A percentile compares a stretch with the other conserved stretches of the same genome.
phyloP scores from a whole-genome alignment of 2,797 vertebrate species.

The Enteromius anoplus region DNA sequence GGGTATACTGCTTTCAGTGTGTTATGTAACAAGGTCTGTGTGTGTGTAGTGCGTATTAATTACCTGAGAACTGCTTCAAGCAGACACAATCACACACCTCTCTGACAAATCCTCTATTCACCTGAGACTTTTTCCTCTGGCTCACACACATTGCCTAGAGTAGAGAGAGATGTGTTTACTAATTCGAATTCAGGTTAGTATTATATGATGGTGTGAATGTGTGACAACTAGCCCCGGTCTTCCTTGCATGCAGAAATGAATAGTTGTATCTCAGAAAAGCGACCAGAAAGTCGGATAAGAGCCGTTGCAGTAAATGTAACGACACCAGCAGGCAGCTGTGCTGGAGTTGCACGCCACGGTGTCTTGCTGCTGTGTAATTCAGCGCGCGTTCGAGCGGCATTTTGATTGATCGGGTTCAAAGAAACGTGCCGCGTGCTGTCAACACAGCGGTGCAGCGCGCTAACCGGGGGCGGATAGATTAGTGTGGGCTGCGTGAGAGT shows the following conservation, averaged over 20 bases:
- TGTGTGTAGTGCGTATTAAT: constrained; percentile 19
- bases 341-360: background rate
- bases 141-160: constrained; percentile 68
- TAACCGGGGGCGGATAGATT: constrained; percentile 9
- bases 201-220: background rate
- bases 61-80: constrained; percentile 67
- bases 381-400: background rate
- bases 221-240: background rate
- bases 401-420: constrained; percentile 3
- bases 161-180: background rate
- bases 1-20: background rate
- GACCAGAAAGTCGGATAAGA: background rate
- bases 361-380: background rate
- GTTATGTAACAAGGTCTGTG: constrained; percentile 36
- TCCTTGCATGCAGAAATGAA: background rate
- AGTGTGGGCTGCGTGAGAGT: constrained; percentile 25
- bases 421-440: background rate
- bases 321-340: background rate
- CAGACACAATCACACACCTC: constrained; percentile 58
- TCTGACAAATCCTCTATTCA: constrained; percentile 62
- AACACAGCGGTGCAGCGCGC: background rate
- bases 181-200: background rate
- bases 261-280: background rate
- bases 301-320: background rate
- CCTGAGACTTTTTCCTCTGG: constrained; percentile 53